Percentiles rank a stretch among this genome's conserved stretches.
Evolutionary conservation across 2,888 invertebrate genomes (phyloP).

Genomic region (Xestobium rufovillosum): DNA sequence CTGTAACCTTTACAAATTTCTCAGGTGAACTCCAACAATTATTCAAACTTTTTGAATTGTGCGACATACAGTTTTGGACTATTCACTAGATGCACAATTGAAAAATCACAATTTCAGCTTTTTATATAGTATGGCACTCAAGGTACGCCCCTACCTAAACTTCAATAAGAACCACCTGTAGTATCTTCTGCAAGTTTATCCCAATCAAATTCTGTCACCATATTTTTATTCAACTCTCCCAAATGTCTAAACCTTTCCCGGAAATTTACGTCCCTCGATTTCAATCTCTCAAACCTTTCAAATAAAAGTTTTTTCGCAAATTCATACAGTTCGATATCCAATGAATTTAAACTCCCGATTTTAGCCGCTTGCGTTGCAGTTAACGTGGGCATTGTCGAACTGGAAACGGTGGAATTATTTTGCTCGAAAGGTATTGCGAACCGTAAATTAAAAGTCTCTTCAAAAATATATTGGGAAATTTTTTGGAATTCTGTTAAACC

Average conservation of each 20-base stretch:
- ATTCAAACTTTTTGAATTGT: too few species aligned
- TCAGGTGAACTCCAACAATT: too few species aligned
- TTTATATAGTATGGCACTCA: too few species aligned
- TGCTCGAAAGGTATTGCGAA: conserved; percentile 88
- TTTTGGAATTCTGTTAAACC: conserved; percentile 94
- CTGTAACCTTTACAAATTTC: too few species aligned
- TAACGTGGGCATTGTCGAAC: conserved; percentile 71
- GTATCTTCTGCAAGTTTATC: conserved; percentile 73
- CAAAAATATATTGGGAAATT: conserved; percentile 87
- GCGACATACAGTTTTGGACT: too few species aligned
- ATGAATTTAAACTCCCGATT: conserved; percentile 72
- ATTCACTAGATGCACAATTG: too few species aligned
- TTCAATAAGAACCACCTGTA: conserved; percentile 14
- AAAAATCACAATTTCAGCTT: too few species aligned
- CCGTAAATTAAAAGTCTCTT: conserved; percentile 85
- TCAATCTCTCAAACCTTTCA: conserved; percentile 73
- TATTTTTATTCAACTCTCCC: conserved; percentile 70
- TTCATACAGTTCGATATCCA: conserved; percentile 89
- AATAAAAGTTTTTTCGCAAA: conserved; percentile 86
- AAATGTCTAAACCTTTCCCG: conserved; percentile 75
- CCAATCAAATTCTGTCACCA: conserved; percentile 84
- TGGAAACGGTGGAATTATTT: conserved; percentile 84
- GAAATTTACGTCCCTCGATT: conserved; percentile 74
- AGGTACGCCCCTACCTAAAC: too few species aligned
- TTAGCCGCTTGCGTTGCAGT: conserved; percentile 65